A percentile compares a stretch with the other conserved stretches of the same genome.
These are phyloP conservation scores for Schizothorax lantsangensis DNA, from an alignment of 2,797 vertebrate species.

Conservation along the genomic window DNA sequence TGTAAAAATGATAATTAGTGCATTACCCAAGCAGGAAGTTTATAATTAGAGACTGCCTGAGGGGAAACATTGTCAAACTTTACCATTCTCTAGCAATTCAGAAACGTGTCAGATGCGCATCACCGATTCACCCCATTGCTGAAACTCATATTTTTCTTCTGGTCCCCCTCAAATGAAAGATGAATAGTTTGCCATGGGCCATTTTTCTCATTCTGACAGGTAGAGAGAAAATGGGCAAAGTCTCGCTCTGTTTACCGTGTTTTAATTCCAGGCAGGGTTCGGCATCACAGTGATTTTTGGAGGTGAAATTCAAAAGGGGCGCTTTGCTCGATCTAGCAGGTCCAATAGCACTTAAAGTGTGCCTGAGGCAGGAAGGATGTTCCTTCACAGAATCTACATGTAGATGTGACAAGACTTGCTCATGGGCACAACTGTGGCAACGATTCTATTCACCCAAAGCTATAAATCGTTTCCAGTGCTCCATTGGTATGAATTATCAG, in stretches of 20 bases:
- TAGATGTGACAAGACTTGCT: conserved; percentile 30
- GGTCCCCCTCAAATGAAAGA: conserved; percentile 46
- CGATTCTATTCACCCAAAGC: background rate
- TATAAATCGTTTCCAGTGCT: background rate
- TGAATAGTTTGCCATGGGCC: conserved; percentile 39
- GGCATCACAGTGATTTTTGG: conserved; percentile 42
- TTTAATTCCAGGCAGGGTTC: conserved; percentile 48
- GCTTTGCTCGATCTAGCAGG: conserved; percentile 39
- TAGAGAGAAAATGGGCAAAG: conserved; percentile 39
- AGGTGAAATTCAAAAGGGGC: conserved; percentile 36
- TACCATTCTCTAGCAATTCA: conserved; percentile 77
- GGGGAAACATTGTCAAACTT: conserved; percentile 72
- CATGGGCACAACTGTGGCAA: conserved; percentile 17
- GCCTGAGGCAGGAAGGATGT: conserved; percentile 40
- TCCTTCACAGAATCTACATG: conserved; percentile 38
- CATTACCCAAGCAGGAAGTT: conserved; percentile 84
- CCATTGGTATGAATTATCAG: background rate
- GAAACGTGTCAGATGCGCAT: conserved; percentile 81
- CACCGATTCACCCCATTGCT: conserved; percentile 72
- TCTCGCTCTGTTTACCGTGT: conserved; percentile 45
- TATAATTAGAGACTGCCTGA: conserved; percentile 83
- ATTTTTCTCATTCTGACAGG: conserved; percentile 52
- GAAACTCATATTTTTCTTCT: conserved; percentile 40
- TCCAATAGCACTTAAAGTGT: conserved; percentile 42
- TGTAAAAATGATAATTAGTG: conserved; percentile 87